Evolutionary conservation across 1,140 invertebrate genomes (phyloP).

Genomic region (Drosophila ananassae): DNA sequence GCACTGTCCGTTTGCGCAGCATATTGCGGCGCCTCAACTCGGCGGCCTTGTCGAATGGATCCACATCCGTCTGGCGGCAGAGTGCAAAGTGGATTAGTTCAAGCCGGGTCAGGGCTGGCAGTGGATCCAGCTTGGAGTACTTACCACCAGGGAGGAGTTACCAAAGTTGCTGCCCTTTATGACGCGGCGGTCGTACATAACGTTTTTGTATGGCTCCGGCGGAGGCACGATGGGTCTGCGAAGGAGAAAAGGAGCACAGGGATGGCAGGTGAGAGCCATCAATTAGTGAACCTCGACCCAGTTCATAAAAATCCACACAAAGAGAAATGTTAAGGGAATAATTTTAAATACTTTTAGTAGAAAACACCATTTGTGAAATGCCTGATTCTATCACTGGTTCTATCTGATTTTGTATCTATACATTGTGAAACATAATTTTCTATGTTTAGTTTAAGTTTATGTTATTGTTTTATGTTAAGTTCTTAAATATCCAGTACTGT

Average conservation of each 20-base stretch:
- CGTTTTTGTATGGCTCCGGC: conserved; percentile 87
- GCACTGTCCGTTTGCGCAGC: conserved; percentile 84
- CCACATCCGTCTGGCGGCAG: conserved; percentile 63
- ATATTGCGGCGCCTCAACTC: conserved; percentile 85
- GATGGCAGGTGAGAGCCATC: conserved; percentile 24
- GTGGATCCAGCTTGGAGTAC: conserved; percentile 10
- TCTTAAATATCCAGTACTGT: no score
- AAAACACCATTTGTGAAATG: no score
- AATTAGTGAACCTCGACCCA: conserved; percentile 77
- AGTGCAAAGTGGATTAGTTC: conserved; percentile 41
- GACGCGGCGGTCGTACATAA: conserved; percentile 94
- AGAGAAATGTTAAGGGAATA: conserved; percentile 2
- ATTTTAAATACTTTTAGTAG: no score
- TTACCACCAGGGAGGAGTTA: conserved; percentile 62
- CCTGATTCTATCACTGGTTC: no score
- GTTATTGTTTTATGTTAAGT: no score
- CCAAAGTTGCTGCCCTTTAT: conserved; percentile 91
- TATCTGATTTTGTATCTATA: no score
- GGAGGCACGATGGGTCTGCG: conserved; percentile 70
- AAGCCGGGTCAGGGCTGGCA: conserved; percentile 58
- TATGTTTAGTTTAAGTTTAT: no score
- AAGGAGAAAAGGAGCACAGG: conserved; percentile 26
- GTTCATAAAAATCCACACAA: conserved; percentile 52
- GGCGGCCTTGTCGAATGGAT: conserved; percentile 83
- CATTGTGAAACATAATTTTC: no score